Percentiles rank a stretch among this genome's conserved stretches.
Conservation (phyloP, 2,888 invertebrate species). For the Phengaris arion region DNA sequence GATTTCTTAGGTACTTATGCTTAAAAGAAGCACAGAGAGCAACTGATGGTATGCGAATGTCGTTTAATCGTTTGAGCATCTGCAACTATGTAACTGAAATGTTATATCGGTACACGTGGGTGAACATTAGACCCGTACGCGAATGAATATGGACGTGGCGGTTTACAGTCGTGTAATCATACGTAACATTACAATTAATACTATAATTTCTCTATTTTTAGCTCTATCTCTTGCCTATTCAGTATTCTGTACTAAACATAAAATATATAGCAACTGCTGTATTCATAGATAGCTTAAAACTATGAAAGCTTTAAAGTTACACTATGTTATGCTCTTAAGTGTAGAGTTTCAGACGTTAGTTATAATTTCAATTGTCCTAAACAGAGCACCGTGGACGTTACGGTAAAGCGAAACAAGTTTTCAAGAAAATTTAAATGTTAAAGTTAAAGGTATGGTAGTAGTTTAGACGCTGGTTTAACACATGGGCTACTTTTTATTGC, state of each 20-base stretch:
- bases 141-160: background rate
- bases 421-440: background rate
- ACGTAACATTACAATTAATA: background rate
- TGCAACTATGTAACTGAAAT: constrained; percentile 5
- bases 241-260: background rate
- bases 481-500: too few species aligned
- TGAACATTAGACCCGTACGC: background rate
- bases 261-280: background rate
- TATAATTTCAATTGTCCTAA: background rate
- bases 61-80: background rate
- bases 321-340: background rate
- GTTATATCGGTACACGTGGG: background rate
- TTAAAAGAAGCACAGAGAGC: background rate
- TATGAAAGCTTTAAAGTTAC: too few species aligned
- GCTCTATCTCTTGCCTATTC: background rate
- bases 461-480: too few species aligned
- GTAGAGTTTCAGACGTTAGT: background rate
- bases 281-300: background rate
- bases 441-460: too few species aligned
- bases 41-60: background rate
- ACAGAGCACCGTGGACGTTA: background rate
- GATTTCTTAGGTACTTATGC: background rate
- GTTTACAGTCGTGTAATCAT: constrained; percentile 3
- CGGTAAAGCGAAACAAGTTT: background rate
- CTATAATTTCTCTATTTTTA: background rate